A percentile compares a stretch with the other conserved stretches of the same genome.
Evolutionary conservation across 2,797 vertebrate species (phyloP).

Genomic region (Leuciscus waleckii): DNA sequence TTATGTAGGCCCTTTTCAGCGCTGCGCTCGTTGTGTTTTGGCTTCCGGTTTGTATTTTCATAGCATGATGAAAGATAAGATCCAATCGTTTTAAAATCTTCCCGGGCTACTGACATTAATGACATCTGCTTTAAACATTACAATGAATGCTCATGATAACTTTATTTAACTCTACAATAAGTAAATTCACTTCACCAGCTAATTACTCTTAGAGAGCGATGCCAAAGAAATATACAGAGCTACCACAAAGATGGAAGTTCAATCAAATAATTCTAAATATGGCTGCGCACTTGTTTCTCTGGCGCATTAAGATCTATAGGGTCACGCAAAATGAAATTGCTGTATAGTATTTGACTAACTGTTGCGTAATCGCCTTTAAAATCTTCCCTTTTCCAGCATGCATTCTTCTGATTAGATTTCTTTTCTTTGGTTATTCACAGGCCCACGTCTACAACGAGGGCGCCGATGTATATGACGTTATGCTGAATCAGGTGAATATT

Average conservation of each 20-base stretch:
- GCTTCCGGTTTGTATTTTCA: background rate
- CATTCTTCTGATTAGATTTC: background rate
- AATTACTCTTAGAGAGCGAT: background rate
- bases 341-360: background rate
- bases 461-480: conserved; percentile 84
- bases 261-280: background rate
- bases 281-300: too few relatives aligned
- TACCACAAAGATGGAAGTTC: background rate
- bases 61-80: too few relatives aligned
- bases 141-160: too few relatives aligned
- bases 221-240: background rate
- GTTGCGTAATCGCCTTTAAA: background rate
- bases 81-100: background rate
- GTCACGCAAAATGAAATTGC: background rate
- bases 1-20: background rate
- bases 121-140: too few relatives aligned
- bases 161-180: too few relatives aligned
- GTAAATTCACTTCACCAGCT: too few relatives aligned
- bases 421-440: conserved; percentile 67
- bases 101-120: too few relatives aligned
- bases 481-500: conserved; percentile 89
- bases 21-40: background rate
- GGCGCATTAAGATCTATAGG: background rate
- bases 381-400: background rate
- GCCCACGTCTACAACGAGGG: conserved; percentile 87